Base-by-base conservation (phyloP, 2,888 invertebrate species). In the Melanostoma mellinum region DNA sequence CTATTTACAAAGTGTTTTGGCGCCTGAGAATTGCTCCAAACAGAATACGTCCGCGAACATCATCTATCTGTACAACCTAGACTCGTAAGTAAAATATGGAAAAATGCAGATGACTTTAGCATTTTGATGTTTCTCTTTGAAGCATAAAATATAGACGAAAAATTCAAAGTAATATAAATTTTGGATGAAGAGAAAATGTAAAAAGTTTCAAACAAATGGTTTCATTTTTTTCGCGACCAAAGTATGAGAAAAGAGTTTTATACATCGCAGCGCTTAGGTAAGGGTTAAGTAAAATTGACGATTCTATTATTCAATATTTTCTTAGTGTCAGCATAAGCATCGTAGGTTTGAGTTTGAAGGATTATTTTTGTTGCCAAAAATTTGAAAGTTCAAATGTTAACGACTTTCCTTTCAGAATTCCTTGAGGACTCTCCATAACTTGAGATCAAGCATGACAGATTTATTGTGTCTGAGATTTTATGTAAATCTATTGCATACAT, bases 261-360 rank as follows among this genome's bases (percentile, higher is more conserved):
- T 56, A 71, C 55, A 35, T 40, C 61, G 53, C 53, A 40, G 44
- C n/a, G 33, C 33, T 9, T 46, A 20, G 20, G 50, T 9, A 42
- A 48, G 9, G 6, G 20, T 20, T 20, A 20, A 20, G 20, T 33
- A 56, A 40, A 76, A 56, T 63, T 71, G 50, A 63, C 58, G 44
- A 72, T 65, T 72, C 33, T 58, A 53, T 65, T 72, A 77, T 71
- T 77, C 56, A 77, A 58, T 72, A 42, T 33, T 30, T 56, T 52
- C 65, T 5, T 60, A 44, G 63, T 48, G 30, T 63, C 38, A 50
- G 30, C 53, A 56, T 50, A 36, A 50, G 42, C 20, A 20, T 20
- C 20, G 1, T 46, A 38, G 53, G 50, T 36, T 58, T 71, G 52
- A 42, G 42, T 48, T 61, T 44, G 32, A 6, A 20, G 9, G 42